These are phyloP conservation scores for Chalcis sispes DNA, from an alignment of 2,888 invertebrate species.

Conservation along the genomic window DNA sequence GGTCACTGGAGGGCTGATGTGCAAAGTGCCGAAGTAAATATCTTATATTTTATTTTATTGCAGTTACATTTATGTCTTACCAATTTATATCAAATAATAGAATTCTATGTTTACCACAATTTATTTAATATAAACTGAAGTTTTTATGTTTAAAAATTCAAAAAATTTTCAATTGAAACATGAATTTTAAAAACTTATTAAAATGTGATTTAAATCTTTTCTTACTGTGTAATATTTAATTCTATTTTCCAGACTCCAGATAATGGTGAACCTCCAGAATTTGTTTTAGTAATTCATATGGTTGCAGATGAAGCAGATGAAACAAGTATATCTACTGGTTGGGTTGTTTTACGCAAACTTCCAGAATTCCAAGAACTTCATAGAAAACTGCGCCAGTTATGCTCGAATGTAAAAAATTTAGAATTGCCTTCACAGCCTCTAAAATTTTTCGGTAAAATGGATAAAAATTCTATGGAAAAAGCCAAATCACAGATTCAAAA, in stretches of 20 bases:
- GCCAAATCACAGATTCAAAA: slow-evolving; percentile 90
- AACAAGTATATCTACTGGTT: slow-evolving; percentile 81
- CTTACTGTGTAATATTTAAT: slow-evolving; percentile 37
- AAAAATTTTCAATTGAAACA: too few species aligned
- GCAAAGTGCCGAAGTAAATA: slow-evolving; percentile 86
- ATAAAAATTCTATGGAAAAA: slow-evolving; percentile 87
- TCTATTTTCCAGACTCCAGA: slow-evolving; percentile 77
- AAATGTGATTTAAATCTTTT: not conserved
- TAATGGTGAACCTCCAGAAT: slow-evolving; percentile 83
- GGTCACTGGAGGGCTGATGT: slow-evolving; percentile 92
- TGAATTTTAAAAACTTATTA: too few species aligned
- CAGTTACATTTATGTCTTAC: too few species aligned
- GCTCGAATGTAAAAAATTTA: slow-evolving; percentile 87
- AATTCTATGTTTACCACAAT: too few species aligned
- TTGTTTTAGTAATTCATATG: slow-evolving; percentile 89
- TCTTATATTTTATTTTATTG: slow-evolving; percentile 21
- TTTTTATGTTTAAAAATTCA: too few species aligned
- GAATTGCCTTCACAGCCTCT: slow-evolving; percentile 90
- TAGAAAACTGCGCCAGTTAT: slow-evolving; percentile 88
- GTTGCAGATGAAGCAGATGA: slow-evolving; percentile 80
- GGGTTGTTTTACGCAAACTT: slow-evolving; percentile 82
- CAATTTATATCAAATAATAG: slow-evolving; percentile 11
- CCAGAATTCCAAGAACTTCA: slow-evolving; percentile 87
- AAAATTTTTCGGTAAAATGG: slow-evolving; percentile 90
- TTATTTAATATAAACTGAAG: too few species aligned